These are phyloP conservation scores for Hybognathus amarus DNA, from an alignment of 2,797 vertebrate species.

Conservation along the genomic window DNA sequence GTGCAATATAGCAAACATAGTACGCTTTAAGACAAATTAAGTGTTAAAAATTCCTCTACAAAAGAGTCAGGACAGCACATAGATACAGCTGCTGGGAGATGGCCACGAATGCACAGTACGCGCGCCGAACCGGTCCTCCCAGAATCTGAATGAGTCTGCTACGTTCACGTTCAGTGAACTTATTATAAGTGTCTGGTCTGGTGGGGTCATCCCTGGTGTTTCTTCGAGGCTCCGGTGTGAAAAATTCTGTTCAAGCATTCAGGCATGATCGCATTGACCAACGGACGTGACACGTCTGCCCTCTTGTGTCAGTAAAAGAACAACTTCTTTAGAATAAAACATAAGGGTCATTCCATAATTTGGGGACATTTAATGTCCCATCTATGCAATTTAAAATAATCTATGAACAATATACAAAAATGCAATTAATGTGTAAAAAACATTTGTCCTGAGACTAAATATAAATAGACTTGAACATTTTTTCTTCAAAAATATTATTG, in stretches of 20 bases:
- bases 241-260: background rate
- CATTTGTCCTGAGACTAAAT: no score
- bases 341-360: no score
- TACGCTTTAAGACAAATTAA: background rate
- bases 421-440: no score
- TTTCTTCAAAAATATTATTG: no score
- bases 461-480: no score
- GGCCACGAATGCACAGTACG: no score
- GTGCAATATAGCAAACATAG: background rate
- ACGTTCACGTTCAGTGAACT: background rate
- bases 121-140: background rate
- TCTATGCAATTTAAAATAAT: no score
- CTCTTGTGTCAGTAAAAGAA: slow-evolving; percentile 27
- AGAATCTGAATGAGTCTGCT: background rate
- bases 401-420: no score
- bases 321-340: background rate
- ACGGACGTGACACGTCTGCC: slow-evolving; percentile 5
- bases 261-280: background rate
- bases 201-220: background rate
- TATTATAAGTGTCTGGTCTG: background rate
- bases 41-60: background rate
- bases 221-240: background rate
- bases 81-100: background rate
- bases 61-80: background rate
- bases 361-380: no score